Evolutionary conservation across 2,888 invertebrate species (phyloP), one percentile per base, ranked within the genome.

Genomic region (Drosophila formosana): DNA sequence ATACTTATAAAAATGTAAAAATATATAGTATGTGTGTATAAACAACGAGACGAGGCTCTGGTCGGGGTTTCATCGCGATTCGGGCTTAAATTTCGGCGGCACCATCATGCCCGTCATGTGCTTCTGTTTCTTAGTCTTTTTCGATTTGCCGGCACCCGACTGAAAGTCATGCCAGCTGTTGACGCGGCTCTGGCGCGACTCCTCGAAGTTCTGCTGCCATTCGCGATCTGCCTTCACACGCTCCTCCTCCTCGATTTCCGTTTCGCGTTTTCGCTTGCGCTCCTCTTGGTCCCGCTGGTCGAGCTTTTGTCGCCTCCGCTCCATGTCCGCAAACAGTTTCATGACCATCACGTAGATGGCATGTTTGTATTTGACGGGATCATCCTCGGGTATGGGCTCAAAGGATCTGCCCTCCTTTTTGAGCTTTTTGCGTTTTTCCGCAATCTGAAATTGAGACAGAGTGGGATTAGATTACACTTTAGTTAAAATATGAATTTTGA

Each of bases 141-240:
- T 94, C 0, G 91, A 87, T 77, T 89, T 89, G 58, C 94, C 93
- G 43, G 93, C 92, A 49, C 94, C 95, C 0, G 96, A 95, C 92
- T 97, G 96, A 91, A 98, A 98, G 30, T 95, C 96, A 89, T 98
- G 97, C 98, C 98, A 98, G 91, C 97, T 98, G 74, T 97, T 96
- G 0, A 98, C 98, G 72, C 98, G 94, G 86, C 95, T 97, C 93
- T 98, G 97, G 72, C 98, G 94, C 46, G 98, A 98, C 93, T 98
- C 98, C 94, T 99, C 99, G 93, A 98, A 99, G 93, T 99, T 99
- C 91, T 98, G 98, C 78, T 98, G 97, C 98, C 98, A 99, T 92
- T 99, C 99, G 83, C 97, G 97, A 90, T 99, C 98, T 51, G 96
- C 93, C 68, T 97, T 96, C 67, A 96, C 94, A 86, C 96, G 96